These are phyloP conservation scores for Bombus cullumanus DNA, from an alignment of 1,140 invertebrate species.

Conservation along the genomic window DNA sequence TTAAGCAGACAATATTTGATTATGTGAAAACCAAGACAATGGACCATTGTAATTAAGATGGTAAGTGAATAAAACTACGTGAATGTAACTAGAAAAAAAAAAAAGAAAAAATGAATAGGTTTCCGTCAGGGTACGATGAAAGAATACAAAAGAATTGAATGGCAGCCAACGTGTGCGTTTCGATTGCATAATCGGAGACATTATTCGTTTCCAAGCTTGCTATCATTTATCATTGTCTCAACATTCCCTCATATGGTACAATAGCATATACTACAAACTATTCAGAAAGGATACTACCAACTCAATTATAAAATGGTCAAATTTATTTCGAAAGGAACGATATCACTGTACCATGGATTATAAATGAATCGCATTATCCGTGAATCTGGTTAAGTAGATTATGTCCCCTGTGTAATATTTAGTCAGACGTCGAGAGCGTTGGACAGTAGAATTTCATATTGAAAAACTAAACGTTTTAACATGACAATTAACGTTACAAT, in stretches of 20 bases:
- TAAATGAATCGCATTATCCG: neutral
- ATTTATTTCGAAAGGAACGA: neutral
- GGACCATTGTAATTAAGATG: conserved; percentile 3
- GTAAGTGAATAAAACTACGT: neutral
- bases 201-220: neutral
- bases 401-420: neutral
- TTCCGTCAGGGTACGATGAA: neutral
- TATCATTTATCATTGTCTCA: neutral
- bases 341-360: neutral
- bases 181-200: conserved; percentile 14
- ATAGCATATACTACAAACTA: neutral
- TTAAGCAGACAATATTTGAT: neutral
- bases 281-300: neutral
- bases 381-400: neutral
- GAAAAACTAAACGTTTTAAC: too few species aligned
- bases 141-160: neutral
- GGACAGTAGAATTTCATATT: neutral
- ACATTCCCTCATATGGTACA: neutral
- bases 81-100: neutral
- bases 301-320: neutral
- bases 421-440: neutral
- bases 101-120: neutral
- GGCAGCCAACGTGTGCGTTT: neutral
- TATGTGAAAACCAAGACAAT: neutral
- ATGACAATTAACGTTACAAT: too few species aligned